phyloP scores from a whole-genome alignment of 2,888 invertebrate species.

The Glyphotaelius pellucidus region DNA sequence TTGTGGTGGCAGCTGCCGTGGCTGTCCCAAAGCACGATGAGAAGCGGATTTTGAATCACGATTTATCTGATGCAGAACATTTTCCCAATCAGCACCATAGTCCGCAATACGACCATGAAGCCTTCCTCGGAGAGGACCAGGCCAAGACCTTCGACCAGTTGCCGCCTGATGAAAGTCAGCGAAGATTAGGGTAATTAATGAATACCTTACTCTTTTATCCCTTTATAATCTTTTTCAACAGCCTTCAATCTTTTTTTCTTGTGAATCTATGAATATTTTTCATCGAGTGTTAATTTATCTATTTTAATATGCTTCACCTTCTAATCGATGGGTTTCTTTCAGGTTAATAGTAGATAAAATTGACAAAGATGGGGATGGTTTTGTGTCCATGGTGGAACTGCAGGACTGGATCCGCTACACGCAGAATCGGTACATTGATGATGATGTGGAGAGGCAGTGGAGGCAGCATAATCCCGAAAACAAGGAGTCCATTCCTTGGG shows the following conservation, averaged over 20 bases:
- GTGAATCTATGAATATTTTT: not conserved
- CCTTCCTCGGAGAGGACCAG: conserved; percentile 95
- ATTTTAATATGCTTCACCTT: not conserved
- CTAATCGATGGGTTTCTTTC: conserved; percentile 60
- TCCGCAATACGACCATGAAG: conserved; percentile 96
- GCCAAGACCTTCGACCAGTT: conserved; percentile 96
- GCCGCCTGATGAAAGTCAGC: conserved; percentile 95
- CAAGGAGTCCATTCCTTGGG: conserved; percentile 88
- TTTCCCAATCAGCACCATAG: conserved; percentile 90
- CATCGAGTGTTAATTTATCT: not conserved
- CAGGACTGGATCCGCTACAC: conserved; percentile 98
- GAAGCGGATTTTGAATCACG: conserved; percentile 81
- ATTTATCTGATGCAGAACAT: conserved; percentile 88
- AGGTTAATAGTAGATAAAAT: conserved; percentile 96
- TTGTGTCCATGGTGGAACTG: conserved; percentile 90
- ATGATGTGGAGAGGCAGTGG: conserved; percentile 97
- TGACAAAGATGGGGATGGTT: conserved; percentile 90
- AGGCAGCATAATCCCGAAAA: conserved; percentile 90
- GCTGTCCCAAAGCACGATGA: conserved; percentile 86
- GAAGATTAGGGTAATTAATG: conserved; percentile 84
- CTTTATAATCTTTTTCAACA: conserved; percentile 9
- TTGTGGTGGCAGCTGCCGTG: conserved; percentile 68
- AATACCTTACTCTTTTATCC: conserved; percentile 61
- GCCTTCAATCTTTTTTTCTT: not conserved
- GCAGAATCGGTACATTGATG: conserved; percentile 93